Conservation (phyloP, 2,888 invertebrate species). For the Balanococcus diminutus region DNA sequence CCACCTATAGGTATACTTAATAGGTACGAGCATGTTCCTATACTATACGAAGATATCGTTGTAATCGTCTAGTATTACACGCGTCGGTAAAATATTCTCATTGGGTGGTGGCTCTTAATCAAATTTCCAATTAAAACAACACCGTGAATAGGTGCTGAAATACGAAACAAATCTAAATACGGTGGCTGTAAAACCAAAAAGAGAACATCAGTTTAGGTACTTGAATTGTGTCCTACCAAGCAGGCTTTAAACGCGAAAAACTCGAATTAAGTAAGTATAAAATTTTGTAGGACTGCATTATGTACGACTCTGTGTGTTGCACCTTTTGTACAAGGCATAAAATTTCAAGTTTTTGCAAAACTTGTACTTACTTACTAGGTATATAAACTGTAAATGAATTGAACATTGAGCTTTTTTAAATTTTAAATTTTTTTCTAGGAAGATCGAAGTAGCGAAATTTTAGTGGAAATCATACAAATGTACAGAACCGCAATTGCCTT, state of each 20-base stretch:
- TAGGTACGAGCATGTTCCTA: not conserved
- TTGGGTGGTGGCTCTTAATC: conserved; percentile 17
- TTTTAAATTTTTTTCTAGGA: no score
- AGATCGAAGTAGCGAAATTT: no score
- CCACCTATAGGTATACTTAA: not conserved
- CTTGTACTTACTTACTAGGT: no score
- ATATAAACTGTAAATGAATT: no score
- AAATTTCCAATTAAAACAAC: conserved; percentile 32
- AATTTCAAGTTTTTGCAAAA: no score
- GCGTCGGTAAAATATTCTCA: conserved; percentile 15
- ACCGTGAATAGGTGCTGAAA: not conserved
- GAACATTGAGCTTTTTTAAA: no score
- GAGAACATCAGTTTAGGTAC: conserved; percentile 11
- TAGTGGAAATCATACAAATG: no score
- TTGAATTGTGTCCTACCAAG: not conserved
- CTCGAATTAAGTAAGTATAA: no score
- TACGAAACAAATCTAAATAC: not conserved
- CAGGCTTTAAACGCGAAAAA: not conserved
- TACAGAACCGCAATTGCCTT: no score
- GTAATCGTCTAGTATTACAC: conserved; percentile 30
- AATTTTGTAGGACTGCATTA: no score
- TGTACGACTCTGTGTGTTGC: no score
- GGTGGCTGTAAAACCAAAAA: not conserved
- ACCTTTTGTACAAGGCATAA: no score
- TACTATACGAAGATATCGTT: not conserved